Percentiles rank a stretch among this genome's conserved stretches.
Conservation (phyloP, 1,140 invertebrate genomes). For the Drosophila sulfurigaster region DNA sequence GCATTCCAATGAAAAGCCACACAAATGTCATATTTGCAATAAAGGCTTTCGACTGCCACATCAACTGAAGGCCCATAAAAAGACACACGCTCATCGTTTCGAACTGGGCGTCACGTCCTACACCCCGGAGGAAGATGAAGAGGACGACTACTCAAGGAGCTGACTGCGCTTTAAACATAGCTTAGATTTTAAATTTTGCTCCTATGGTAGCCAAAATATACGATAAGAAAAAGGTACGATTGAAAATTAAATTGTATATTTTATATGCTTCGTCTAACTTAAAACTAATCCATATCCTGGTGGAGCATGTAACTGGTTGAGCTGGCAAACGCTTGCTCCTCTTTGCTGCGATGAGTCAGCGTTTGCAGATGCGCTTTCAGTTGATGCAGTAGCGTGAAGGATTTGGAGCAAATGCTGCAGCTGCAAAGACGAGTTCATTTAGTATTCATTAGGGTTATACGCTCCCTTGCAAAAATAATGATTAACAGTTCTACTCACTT, state of each 20-base stretch:
- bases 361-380: constrained; percentile 78
- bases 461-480: background rate
- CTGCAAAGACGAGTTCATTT: constrained; percentile 38
- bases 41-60: constrained; percentile 75
- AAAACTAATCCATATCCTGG: background rate
- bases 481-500: constrained; percentile 24
- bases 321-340: constrained; percentile 37
- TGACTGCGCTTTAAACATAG: background rate
- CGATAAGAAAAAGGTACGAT: background rate
- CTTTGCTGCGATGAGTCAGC: constrained; percentile 65
- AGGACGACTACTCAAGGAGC: constrained; percentile 15
- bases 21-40: constrained; percentile 65
- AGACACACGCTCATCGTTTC: constrained; percentile 58
- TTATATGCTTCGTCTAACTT: background rate
- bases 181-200: background rate
- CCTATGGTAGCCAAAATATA: constrained; percentile 27
- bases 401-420: constrained; percentile 70
- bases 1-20: constrained; percentile 67
- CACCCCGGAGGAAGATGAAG: constrained; percentile 18
- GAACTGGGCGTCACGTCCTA: constrained; percentile 33
- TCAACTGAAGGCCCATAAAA: constrained; percentile 72
- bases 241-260: background rate
- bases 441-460: too few relatives aligned
- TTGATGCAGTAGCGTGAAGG: constrained; percentile 73
- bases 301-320: background rate